These are phyloP conservation scores for Drosophila arizonae DNA, from an alignment of 1,140 invertebrate species.

Conservation along the genomic window DNA sequence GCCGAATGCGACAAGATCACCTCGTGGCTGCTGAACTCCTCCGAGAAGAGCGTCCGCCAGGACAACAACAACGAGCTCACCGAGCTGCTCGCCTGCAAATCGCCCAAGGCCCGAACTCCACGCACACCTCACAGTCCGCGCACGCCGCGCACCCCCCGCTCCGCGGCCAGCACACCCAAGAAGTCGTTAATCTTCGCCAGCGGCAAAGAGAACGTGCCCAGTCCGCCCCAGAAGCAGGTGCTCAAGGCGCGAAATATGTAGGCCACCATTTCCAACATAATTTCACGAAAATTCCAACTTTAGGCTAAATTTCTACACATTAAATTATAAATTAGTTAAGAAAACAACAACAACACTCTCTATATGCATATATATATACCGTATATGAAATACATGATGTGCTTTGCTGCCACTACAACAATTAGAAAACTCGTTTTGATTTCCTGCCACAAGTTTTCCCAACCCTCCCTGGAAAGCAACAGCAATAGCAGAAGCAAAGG, in stretches of 20 bases:
- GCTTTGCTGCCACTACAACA: conserved; percentile 41
- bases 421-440: conserved; percentile 57
- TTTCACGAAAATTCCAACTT: conserved; percentile 11
- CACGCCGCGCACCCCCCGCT: conserved; percentile 67
- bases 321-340: conserved; percentile 67
- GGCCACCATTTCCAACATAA: background rate
- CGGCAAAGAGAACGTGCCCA: conserved; percentile 77
- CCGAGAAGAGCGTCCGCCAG: conserved; percentile 74
- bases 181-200: conserved; percentile 73
- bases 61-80: conserved; percentile 70
- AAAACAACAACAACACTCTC: conserved; percentile 6
- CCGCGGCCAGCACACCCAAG: conserved; percentile 70
- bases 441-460: conserved; percentile 48
- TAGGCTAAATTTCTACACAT: conserved; percentile 29
- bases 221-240: conserved; percentile 80
- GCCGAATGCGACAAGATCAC: conserved; percentile 81
- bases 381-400: conserved; percentile 60
- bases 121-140: conserved; percentile 62
- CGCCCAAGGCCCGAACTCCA: conserved; percentile 59
- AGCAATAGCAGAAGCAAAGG: background rate
- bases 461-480: conserved; percentile 18
- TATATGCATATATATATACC: background rate
- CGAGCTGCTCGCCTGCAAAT: conserved; percentile 66
- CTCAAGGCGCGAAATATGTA: conserved; percentile 79
- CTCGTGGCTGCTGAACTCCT: conserved; percentile 71